Percentiles rank a stretch among this genome's conserved stretches.
Conservation (phyloP, 2,888 invertebrate genomes). For the Nebria salina region DNA sequence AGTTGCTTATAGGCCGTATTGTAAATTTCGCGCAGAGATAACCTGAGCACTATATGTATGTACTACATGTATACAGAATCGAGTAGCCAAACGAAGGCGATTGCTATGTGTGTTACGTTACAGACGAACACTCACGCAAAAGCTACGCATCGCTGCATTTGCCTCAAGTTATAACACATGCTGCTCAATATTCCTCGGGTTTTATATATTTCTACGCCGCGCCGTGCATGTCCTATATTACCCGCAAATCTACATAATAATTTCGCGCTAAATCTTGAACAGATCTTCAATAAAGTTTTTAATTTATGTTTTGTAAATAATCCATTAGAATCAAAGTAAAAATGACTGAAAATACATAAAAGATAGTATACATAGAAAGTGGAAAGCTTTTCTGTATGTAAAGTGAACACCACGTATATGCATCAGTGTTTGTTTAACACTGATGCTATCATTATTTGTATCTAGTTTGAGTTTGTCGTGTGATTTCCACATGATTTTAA, state of each 20-base stretch:
- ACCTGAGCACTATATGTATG: neutral
- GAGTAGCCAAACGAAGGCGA: neutral
- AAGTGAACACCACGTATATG: neutral
- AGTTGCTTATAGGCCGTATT: neutral
- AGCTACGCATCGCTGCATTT: neutral
- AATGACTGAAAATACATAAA: too few species aligned
- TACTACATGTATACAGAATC: neutral
- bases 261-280: neutral
- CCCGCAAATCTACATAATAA: neutral
- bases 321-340: neutral
- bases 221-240: neutral
- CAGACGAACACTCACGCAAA: neutral
- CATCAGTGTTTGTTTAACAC: too few species aligned
- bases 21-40: neutral
- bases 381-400: neutral
- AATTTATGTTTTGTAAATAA: neutral
- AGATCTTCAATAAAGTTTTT: neutral
- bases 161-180: neutral
- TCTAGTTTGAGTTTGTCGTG: neutral
- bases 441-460: neutral
- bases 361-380: neutral
- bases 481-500: conserved; percentile 6
- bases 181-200: neutral
- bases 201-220: neutral
- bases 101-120: neutral